Conservation (phyloP, 2,113 vertebrate genomes). For the Malurus cyaneus region DNA sequence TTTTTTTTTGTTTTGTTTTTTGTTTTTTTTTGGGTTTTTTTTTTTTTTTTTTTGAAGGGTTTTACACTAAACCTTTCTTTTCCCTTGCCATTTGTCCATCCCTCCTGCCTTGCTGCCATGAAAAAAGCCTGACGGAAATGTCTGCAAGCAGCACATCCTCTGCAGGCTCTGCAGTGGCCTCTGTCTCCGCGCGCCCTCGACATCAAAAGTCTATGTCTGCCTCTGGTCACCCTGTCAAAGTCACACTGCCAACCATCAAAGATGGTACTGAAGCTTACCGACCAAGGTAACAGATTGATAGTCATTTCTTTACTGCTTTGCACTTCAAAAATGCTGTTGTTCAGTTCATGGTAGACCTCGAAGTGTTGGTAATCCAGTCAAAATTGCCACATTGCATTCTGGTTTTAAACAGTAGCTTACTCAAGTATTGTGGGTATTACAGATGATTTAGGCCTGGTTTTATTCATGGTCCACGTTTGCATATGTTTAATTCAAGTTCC, state of each 20-base stretch:
- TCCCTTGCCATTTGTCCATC: not conserved
- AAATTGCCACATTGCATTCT: rapidly evolving
- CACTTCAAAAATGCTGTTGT: not conserved
- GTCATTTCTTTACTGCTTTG: not conserved
- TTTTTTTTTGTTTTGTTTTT: no score
- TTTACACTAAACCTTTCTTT: not conserved
- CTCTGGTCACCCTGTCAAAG: slow-evolving; percentile 94
- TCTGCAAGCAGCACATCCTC: slow-evolving; percentile 84
- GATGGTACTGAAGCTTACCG: slow-evolving; percentile 89
- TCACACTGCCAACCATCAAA: slow-evolving; percentile 93
- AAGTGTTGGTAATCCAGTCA: not conserved
- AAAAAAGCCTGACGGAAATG: slow-evolving; percentile 89
- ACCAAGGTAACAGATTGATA: slow-evolving; percentile 76
- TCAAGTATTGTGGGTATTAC: not conserved
- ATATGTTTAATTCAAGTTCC: not conserved
- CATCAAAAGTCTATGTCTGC: slow-evolving; percentile 98
- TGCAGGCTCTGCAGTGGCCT: slow-evolving; percentile 68
- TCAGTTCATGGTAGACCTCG: not conserved
- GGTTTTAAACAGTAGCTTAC: not conserved
- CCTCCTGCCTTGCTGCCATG: not conserved
- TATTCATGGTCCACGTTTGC: rapidly evolving
- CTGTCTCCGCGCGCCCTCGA: slow-evolving; percentile 86
- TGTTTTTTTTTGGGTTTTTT: not conserved
- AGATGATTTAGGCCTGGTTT: not conserved
- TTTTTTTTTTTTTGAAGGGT: not conserved